phyloP scores from a whole-genome alignment of 2,888 invertebrate genomes.

The Dryococelus australis region DNA sequence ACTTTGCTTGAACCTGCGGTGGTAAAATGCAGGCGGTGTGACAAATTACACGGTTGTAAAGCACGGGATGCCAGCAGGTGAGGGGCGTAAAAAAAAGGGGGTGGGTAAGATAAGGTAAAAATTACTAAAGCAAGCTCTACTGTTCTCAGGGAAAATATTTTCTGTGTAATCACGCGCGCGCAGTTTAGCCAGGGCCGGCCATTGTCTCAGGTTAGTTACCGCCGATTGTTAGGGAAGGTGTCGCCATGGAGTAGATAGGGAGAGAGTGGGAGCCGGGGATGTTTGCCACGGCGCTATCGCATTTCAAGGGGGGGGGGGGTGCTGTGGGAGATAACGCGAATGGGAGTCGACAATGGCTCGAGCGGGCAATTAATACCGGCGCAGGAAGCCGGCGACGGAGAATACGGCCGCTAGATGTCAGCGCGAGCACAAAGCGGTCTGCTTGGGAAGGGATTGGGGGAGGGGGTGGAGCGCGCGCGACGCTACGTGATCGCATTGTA shows the following conservation, averaged over 20 bases:
- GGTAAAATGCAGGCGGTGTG: not conserved
- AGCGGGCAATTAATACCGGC: not conserved
- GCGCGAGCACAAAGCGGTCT: not conserved
- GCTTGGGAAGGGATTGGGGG: not conserved
- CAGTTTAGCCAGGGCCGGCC: not conserved
- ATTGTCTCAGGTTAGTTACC: constrained; percentile 16
- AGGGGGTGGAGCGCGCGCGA: not conserved
- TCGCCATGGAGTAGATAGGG: not conserved
- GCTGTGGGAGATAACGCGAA: not conserved
- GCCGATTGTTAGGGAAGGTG: not conserved
- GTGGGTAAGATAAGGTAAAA: not conserved
- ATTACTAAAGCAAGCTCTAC: not conserved
- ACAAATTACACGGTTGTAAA: not conserved
- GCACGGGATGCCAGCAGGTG: not conserved
- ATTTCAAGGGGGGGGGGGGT: too few relatives aligned
- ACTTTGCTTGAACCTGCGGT: too few relatives aligned
- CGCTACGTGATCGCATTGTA: not conserved
- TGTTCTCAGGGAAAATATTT: not conserved
- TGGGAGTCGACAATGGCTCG: not conserved
- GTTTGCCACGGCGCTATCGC: too few relatives aligned
- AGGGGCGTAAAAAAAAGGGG: not conserved
- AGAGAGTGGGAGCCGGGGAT: not conserved
- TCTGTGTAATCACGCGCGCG: not conserved
- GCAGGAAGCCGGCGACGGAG: constrained; percentile 16
- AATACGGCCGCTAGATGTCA: constrained; percentile 1